phyloP scores from a whole-genome alignment of 2,797 vertebrate genomes.

The Hydrolagus colliei region DNA sequence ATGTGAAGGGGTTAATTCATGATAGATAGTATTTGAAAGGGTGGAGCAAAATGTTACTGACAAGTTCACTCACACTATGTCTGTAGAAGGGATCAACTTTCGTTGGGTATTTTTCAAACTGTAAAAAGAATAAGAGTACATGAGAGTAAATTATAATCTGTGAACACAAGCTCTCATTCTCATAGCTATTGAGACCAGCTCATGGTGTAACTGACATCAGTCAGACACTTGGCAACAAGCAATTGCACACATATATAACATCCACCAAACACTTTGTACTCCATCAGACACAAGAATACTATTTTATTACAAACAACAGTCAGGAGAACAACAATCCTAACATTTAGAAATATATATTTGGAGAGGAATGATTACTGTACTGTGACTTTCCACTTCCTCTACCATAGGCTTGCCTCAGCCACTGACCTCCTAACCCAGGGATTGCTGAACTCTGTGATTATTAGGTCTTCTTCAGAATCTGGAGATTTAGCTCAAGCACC shows the following conservation, averaged over 20 bases:
- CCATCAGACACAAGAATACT: background rate
- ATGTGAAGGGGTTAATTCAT: background rate
- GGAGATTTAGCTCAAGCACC: too few species aligned
- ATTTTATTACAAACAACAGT: background rate
- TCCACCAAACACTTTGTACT: background rate
- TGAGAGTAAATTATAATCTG: slow-evolving; percentile 34
- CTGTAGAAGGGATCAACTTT: slow-evolving; percentile 98
- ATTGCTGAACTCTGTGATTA: too few species aligned
- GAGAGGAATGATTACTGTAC: too few species aligned
- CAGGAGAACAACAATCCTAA: too few species aligned
- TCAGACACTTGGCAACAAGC: background rate
- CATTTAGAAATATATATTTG: too few species aligned
- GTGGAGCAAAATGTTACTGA: slow-evolving; percentile 22
- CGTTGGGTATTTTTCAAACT: slow-evolving; percentile 99
- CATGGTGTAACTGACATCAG: background rate
- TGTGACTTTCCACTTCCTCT: too few species aligned
- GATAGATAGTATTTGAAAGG: background rate
- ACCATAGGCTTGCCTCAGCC: too few species aligned
- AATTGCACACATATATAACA: background rate
- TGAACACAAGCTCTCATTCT: background rate
- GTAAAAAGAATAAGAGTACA: slow-evolving; percentile 73
- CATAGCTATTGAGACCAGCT: background rate
- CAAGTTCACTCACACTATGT: slow-evolving; percentile 83
- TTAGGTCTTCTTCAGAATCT: too few species aligned
- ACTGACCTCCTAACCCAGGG: too few species aligned